Conservation (phyloP, 30 jellyfish, hydroid and myxozoan species). For the Aurelia aurita complex sp. Pacific region DNA sequence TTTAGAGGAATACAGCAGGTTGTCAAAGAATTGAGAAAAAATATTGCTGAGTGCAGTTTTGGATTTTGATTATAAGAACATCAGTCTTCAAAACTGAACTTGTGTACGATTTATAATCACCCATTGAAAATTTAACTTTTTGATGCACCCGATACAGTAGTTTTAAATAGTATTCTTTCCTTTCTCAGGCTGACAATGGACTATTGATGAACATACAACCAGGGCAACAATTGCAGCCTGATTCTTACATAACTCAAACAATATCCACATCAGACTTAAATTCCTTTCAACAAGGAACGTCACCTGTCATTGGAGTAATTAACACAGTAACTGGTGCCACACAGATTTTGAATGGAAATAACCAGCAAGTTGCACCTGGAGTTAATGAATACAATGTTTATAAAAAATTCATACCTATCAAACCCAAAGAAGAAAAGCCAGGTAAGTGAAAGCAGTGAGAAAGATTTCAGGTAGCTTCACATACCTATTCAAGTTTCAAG, state of each 20-base stretch:
- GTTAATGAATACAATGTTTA: constrained; percentile 19
- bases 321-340: constrained; percentile 2
- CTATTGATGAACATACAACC: not conserved
- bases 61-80: too few relatives aligned
- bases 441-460: not conserved
- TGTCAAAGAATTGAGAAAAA: too few relatives aligned
- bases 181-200: not conserved
- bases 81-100: too few relatives aligned
- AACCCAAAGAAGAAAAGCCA: constrained; percentile 32
- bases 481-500: too few relatives aligned
- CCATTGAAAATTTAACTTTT: too few relatives aligned
- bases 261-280: not conserved
- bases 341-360: constrained; percentile 2
- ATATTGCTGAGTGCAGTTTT: too few relatives aligned
- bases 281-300: not conserved
- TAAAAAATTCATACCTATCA: constrained; percentile 36
- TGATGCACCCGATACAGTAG: too few relatives aligned
- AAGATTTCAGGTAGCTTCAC: too few relatives aligned
- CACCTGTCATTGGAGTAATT: not conserved
- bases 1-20: too few relatives aligned
- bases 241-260: not conserved
- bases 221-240: not conserved
- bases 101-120: too few relatives aligned
- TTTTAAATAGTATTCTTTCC: too few relatives aligned
- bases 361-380: not conserved